Evolutionary conservation across 2,113 vertebrate genomes (phyloP), one percentile per base, ranked within the genome.

Genomic region (Myotis brandtii): DNA sequence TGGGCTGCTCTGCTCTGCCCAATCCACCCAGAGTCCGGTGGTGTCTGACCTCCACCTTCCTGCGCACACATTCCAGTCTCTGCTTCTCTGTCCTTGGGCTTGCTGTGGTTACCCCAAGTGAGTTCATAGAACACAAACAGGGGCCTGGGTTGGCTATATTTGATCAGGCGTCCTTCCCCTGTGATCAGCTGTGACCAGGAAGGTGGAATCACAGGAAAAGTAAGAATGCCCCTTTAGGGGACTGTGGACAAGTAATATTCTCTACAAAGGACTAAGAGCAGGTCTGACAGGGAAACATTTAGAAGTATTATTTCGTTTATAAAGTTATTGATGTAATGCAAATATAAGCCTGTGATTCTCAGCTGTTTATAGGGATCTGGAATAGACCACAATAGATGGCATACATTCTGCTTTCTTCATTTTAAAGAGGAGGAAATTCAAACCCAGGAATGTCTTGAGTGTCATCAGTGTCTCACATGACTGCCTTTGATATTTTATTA

Each of bases 401-500:
- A 11, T 23, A 3, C 4, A 46, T 85, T 66, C 50, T 77, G 10
- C 40, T 14, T 52, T 89, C 34, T 54, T 73, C 27, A n/a, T 76
- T 56, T 90, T 90, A 43, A 12, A 67, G 40, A 81, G 54, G 3
- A 83, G 30, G 9, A 84, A 89, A 40, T 67, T 85, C 62, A 95
- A 86, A 67, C 9, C 34, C n/a, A 89, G 73, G 62, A 32, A 90
- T 48, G 5, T 50, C 25, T 7, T 34, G 66, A 92, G 59, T 62
- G 34, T 48, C 8, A 67, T 43, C 37, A n/a, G 2, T 34, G 2
- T 67, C 85, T 50, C 83, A 93, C 52, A 21, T 54, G 73, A 50
- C 30, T n/a, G 9, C 5, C n/a, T 79, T 46, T 64, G 37, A 6
- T 30, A 84, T 43, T 21, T 54, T 73, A 73, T 11, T 9, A 92